phyloP scores from a whole-genome alignment of 2,888 invertebrate genomes.

The Dynastes hyllus region DNA sequence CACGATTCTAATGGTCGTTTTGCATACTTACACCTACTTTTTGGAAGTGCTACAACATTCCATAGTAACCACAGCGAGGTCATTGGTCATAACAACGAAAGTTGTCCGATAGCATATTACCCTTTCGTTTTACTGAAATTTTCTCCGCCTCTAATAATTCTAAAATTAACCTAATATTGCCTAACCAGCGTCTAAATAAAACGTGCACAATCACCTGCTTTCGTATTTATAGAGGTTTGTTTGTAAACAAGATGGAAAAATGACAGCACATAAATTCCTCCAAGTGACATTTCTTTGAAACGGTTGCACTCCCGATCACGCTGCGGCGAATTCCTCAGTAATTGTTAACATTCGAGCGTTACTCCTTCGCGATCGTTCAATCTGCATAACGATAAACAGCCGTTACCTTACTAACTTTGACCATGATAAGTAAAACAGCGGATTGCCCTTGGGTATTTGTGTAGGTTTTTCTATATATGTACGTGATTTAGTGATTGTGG shows the following conservation, averaged over 20 bases:
- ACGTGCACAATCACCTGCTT: neutral
- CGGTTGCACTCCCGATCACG: slow-evolving; percentile 26
- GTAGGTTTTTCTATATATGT: slow-evolving; percentile 31
- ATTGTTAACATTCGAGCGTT: slow-evolving; percentile 13
- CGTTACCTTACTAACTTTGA: slow-evolving; percentile 30
- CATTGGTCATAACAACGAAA: no score
- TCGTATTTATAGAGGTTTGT: slow-evolving; percentile 22
- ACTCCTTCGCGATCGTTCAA: slow-evolving; percentile 7
- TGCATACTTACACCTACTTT: no score
- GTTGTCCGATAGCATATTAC: neutral
- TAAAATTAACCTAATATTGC: slow-evolving; percentile 13
- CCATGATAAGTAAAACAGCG: slow-evolving; percentile 27
- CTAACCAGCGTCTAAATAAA: neutral
- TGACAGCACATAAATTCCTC: neutral
- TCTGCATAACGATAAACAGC: slow-evolving; percentile 20
- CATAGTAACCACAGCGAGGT: no score
- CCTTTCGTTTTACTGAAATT: neutral
- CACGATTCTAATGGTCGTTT: no score
- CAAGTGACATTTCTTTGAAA: slow-evolving; percentile 22
- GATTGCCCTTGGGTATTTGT: slow-evolving; percentile 30
- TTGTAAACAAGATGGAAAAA: slow-evolving; percentile 23
- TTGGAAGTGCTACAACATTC: no score
- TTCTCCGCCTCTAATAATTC: neutral
- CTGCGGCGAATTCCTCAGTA: slow-evolving; percentile 19
- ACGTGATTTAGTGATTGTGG: slow-evolving; percentile 23